Percentiles rank a stretch among this genome's conserved stretches.
phyloP scores from a whole-genome alignment of 1,140 invertebrate species.

The Zophobas atratus region DNA sequence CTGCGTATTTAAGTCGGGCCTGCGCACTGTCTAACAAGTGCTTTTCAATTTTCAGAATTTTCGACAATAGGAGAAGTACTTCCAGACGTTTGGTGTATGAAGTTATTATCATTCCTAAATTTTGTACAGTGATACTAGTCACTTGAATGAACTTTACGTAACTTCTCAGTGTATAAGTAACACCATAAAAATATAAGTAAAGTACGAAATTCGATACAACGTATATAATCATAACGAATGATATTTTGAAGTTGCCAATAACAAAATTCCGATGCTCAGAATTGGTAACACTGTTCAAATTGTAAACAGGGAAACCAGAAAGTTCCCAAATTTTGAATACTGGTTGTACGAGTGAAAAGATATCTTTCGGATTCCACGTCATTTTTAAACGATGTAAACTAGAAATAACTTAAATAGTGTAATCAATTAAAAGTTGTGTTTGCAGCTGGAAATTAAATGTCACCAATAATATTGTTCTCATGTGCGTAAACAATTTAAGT shows the following conservation, averaged over 20 bases:
- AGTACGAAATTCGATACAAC: neutral
- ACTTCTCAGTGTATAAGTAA: neutral
- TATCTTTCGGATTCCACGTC: too few relatives aligned
- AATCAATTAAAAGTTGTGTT: too few relatives aligned
- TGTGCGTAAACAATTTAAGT: too few relatives aligned
- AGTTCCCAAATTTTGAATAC: too few relatives aligned
- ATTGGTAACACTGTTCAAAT: too few relatives aligned
- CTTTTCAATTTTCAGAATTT: neutral
- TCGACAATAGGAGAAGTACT: neutral
- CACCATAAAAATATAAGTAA: neutral
- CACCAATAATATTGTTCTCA: too few relatives aligned
- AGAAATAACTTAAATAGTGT: too few relatives aligned
- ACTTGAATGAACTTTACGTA: neutral
- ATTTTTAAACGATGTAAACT: too few relatives aligned
- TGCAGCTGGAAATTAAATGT: too few relatives aligned
- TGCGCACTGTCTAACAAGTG: neutral
- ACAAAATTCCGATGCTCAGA: too few relatives aligned
- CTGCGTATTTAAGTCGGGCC: neutral
- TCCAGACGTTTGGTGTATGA: neutral
- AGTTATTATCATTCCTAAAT: neutral
- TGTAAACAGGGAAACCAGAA: too few relatives aligned
- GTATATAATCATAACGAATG: neutral
- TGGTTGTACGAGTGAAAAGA: too few relatives aligned
- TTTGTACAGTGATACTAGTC: neutral
- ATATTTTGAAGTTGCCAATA: neutral